Evolutionary conservation across 2,797 vertebrate genomes (phyloP).

Genomic region (Megaceryle alcyon): DNA sequence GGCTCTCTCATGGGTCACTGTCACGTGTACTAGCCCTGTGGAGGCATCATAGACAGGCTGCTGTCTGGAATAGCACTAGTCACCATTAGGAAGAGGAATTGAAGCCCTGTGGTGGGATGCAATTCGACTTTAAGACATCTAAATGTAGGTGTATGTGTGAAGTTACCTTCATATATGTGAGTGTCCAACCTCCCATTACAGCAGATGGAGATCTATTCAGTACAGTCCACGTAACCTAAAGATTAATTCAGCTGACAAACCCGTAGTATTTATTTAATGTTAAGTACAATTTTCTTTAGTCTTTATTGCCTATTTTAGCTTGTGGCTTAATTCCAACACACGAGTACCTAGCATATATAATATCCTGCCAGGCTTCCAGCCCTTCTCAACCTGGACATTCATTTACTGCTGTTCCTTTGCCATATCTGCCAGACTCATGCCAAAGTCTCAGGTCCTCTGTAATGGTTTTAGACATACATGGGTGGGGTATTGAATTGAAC

Average conservation of each 20-base stretch:
- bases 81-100: not conserved
- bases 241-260: not conserved
- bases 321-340: not conserved
- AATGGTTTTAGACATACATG: not conserved
- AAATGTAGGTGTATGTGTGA: not conserved
- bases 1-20: not conserved
- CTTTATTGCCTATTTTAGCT: not conserved
- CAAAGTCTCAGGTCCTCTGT: not conserved
- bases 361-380: not conserved
- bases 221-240: not conserved
- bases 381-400: not conserved
- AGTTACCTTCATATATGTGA: not conserved
- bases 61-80: not conserved
- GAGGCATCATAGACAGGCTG: not conserved
- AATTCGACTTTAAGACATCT: not conserved
- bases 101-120: not conserved
- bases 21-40: accelerated
- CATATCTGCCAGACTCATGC: not conserved
- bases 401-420: not conserved
- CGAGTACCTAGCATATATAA: not conserved
- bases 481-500: not conserved
- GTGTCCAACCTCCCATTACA: not conserved
- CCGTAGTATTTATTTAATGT: not conserved
- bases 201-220: not conserved
- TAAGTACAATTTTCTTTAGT: not conserved